Evolutionary conservation across 2,797 vertebrate species (phyloP).

Genomic region (Pangasius krempfi): DNA sequence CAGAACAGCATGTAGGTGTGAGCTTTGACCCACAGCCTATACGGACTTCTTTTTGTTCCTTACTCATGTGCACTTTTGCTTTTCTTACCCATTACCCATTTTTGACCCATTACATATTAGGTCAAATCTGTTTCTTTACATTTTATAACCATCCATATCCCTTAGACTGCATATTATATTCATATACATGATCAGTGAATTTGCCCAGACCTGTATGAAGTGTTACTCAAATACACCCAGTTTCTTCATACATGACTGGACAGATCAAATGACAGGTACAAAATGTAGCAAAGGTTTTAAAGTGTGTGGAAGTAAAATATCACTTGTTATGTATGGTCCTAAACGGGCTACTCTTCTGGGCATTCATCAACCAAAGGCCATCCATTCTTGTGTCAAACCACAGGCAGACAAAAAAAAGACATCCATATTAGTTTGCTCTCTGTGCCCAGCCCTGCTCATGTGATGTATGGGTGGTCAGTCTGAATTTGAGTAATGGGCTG

Average conservation of each 20-base stretch:
- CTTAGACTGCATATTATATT: background rate
- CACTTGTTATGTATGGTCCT: constrained; percentile 24
- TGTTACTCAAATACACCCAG: background rate
- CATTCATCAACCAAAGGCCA: constrained; percentile 26
- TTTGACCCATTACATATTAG: background rate
- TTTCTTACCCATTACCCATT: background rate
- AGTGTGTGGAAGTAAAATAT: constrained; percentile 14
- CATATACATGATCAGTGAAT: background rate
- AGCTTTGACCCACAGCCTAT: background rate
- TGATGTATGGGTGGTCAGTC: constrained; percentile 51
- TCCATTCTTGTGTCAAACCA: constrained; percentile 29
- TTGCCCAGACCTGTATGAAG: background rate
- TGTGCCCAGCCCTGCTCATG: constrained; percentile 16
- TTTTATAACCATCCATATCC: background rate
- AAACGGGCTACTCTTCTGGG: constrained; percentile 15
- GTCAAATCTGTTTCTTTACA: background rate
- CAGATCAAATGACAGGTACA: constrained; percentile 4
- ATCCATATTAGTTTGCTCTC: constrained; percentile 27
- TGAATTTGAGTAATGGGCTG: constrained; percentile 47
- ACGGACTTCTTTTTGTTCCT: constrained; percentile 7
- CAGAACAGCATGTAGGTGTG: constrained; percentile 1
- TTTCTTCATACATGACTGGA: background rate
- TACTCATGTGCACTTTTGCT: background rate
- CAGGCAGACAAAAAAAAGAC: constrained; percentile 15
- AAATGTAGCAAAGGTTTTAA: constrained; percentile 4